A percentile compares a stretch with the other conserved stretches of the same genome.
These are phyloP conservation scores for Drosophila pruinosa DNA, from an alignment of 1,140 invertebrate species.

Conservation along the genomic window DNA sequence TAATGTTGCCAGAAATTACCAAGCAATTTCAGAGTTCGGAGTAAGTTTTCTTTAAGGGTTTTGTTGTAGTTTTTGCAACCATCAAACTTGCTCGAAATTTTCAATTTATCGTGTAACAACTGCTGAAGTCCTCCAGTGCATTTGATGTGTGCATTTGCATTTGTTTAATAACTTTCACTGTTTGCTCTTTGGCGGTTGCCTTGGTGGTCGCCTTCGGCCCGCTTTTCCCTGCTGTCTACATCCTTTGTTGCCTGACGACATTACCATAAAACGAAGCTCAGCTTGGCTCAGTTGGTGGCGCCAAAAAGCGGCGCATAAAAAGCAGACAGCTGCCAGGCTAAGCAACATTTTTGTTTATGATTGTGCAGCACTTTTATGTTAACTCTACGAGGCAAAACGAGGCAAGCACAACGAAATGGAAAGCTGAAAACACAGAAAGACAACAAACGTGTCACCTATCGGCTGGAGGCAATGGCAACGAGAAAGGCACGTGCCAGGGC, in stretches of 20 bases:
- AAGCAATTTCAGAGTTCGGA: not conserved
- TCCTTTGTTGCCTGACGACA: constrained; percentile 15
- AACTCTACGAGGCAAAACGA: constrained; percentile 21
- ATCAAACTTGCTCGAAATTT: not conserved
- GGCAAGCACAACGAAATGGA: not conserved
- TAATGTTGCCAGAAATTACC: no score
- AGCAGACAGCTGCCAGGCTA: constrained; percentile 62
- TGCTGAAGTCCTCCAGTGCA: constrained; percentile 10
- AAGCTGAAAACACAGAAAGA: not conserved
- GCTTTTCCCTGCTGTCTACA: not conserved
- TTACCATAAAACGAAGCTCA: constrained; percentile 26
- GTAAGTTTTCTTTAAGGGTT: not conserved
- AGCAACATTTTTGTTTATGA: constrained; percentile 67
- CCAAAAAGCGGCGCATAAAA: constrained; percentile 49
- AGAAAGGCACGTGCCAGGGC: constrained; percentile 32
- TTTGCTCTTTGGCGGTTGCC: not conserved
- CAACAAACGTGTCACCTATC: constrained; percentile 35
- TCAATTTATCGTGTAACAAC: not conserved
- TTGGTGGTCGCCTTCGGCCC: not conserved
- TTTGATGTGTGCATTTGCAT: constrained; percentile 58
- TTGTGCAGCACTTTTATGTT: constrained; percentile 55
- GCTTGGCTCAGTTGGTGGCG: constrained; percentile 26
- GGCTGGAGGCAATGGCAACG: constrained; percentile 25
- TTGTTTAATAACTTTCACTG: constrained; percentile 43
- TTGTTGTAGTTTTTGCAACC: not conserved